Percentiles rank a stretch among this genome's conserved stretches.
These are phyloP conservation scores for Drosophila paramelanica DNA, from an alignment of 2,888 invertebrate species.

Conservation along the genomic window DNA sequence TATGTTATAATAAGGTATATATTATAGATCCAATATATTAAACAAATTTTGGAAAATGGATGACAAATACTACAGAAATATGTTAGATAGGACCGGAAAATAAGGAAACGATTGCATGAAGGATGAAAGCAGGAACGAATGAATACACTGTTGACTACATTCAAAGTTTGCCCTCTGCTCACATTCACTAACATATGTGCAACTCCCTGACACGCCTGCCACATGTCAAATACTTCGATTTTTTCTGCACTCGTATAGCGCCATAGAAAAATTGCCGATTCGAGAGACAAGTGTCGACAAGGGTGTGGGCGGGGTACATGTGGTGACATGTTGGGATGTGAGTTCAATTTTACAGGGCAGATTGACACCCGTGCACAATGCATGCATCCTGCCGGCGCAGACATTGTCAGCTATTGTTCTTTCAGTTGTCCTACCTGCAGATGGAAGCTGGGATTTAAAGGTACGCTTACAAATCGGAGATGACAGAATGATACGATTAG, in stretches of 20 bases:
- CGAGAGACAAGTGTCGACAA: not conserved
- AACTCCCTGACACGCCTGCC: conserved; percentile 60
- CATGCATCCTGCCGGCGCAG: conserved; percentile 10
- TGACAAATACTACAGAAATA: not conserved
- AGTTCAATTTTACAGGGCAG: conserved; percentile 30
- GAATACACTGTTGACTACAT: conserved; percentile 30
- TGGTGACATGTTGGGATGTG: conserved; percentile 16
- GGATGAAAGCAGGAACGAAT: conserved; percentile 27
- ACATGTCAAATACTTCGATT: conserved; percentile 75
- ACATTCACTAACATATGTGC: conserved; percentile 2
- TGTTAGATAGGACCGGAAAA: conserved; percentile 12
- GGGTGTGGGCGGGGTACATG: not conserved
- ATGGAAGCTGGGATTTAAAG: conserved; percentile 4
- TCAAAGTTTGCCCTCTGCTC: conserved; percentile 7
- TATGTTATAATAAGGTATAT: not conserved
- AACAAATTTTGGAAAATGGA: not conserved
- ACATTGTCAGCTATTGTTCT: conserved; percentile 24
- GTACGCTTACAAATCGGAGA: conserved; percentile 6
- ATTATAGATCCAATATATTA: not conserved
- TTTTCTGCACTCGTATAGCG: conserved; percentile 30
- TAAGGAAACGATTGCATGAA: conserved; percentile 11
- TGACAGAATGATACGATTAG: conserved; percentile 20
- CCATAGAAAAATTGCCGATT: conserved; percentile 16
- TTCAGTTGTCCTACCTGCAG: not conserved
- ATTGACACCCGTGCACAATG: conserved; percentile 37